phyloP scores from a whole-genome alignment of 2,888 invertebrate species.

The Lepidocyrtinus sp. region DNA sequence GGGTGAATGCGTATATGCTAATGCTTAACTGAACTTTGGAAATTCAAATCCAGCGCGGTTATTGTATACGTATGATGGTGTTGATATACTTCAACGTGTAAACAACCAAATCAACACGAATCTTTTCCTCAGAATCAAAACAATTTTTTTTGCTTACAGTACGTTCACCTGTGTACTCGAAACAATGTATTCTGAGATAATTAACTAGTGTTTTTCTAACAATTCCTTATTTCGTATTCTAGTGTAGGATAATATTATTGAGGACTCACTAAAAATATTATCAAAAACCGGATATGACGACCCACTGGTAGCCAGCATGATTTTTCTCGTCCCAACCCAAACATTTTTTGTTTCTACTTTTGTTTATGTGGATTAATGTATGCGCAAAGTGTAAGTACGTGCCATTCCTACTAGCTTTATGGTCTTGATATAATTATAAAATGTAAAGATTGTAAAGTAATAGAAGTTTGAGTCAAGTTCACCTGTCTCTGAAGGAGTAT shows the following conservation, averaged over 20 bases:
- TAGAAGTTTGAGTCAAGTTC: too few species aligned
- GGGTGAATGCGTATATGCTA: not conserved
- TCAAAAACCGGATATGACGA: conserved; percentile 15
- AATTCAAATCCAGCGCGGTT: not conserved
- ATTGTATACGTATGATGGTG: not conserved
- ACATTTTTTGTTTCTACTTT: not conserved
- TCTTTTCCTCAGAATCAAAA: too few species aligned
- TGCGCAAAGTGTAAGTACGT: not conserved
- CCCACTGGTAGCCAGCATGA: conserved; percentile 18
- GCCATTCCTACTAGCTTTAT: not conserved
- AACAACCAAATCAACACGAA: too few species aligned
- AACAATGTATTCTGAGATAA: not conserved
- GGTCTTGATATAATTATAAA: not conserved
- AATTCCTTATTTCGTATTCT: not conserved
- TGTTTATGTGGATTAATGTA: conserved; percentile 10
- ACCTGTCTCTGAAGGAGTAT: not conserved
- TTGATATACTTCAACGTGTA: too few species aligned
- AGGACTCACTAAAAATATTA: not conserved
- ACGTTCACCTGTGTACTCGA: not conserved
- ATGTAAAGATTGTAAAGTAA: too few species aligned
- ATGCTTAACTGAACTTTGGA: not conserved
- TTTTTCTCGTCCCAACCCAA: conserved; percentile 4
- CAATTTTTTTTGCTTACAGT: not conserved
- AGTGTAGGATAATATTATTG: not conserved
- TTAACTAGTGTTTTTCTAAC: conserved; percentile 1